Percentiles rank a stretch among this genome's conserved stretches.
Evolutionary conservation across 92 coral and sea anemone genomes (phyloP).

Genomic region (Hydrozoanthus gracilis): DNA sequence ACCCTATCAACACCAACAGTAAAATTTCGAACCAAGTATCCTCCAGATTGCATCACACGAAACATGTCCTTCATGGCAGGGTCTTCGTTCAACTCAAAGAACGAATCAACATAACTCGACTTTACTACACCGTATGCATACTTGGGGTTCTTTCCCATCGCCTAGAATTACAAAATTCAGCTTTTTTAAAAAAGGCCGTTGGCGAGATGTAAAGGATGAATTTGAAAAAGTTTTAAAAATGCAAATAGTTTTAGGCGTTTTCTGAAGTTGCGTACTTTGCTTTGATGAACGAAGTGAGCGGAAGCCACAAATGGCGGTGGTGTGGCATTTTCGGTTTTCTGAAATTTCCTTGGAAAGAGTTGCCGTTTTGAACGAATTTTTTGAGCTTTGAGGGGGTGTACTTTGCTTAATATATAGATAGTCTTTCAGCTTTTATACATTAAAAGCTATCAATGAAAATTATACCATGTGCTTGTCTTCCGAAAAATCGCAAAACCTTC

Average conservation of each 20-base stretch:
- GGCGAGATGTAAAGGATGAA: neutral
- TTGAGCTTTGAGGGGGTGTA: too few species aligned
- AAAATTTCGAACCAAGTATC: constrained; percentile 78
- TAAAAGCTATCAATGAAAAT: too few species aligned
- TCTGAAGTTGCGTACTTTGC: too few species aligned
- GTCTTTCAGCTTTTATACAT: too few species aligned
- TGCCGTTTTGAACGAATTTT: too few species aligned
- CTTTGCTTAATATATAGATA: too few species aligned
- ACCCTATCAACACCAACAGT: constrained; percentile 86
- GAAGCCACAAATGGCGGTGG: too few species aligned
- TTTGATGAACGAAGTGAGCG: too few species aligned
- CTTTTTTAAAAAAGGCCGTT: neutral
- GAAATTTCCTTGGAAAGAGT: too few species aligned
- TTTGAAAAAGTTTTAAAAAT: neutral
- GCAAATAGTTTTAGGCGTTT: neutral
- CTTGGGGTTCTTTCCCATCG: constrained; percentile 72
- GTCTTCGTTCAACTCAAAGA: constrained; percentile 86
- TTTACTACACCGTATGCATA: constrained; percentile 86
- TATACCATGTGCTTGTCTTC: too few species aligned
- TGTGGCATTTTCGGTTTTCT: too few species aligned
- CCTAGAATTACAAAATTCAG: constrained; percentile 37
- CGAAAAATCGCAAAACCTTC: too few species aligned
- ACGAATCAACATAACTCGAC: constrained; percentile 88
- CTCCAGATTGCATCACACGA: constrained; percentile 73
- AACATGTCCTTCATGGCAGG: constrained; percentile 82